Evolutionary conservation across 2,888 invertebrate species (phyloP).

Genomic region (Lomographa bimaculata): DNA sequence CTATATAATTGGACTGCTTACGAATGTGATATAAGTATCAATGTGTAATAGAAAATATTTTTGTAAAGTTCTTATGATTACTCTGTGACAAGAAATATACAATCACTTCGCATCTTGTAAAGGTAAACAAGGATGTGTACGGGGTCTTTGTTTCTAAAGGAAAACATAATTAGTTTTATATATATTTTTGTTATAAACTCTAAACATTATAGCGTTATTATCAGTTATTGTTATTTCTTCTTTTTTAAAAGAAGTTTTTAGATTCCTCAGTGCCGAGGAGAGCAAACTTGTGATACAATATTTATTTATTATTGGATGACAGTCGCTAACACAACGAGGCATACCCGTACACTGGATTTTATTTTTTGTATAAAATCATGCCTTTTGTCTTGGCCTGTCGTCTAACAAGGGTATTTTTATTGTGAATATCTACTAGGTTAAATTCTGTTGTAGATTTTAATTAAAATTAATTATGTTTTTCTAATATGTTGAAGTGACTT

Average conservation of each 20-base stretch:
- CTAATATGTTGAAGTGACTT: slow-evolving; percentile 65
- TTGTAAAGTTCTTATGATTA: slow-evolving; percentile 61
- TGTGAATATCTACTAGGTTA: slow-evolving; percentile 67
- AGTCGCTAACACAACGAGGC: slow-evolving; percentile 80
- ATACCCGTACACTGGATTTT: slow-evolving; percentile 80
- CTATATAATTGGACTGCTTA: slow-evolving; percentile 69
- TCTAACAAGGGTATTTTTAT: slow-evolving; percentile 74
- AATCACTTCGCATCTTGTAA: slow-evolving; percentile 55
- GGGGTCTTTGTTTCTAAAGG: slow-evolving; percentile 79
- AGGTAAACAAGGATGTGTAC: slow-evolving; percentile 77
- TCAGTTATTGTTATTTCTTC: slow-evolving; percentile 40
- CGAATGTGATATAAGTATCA: slow-evolving; percentile 63
- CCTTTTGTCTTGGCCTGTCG: slow-evolving; percentile 83
- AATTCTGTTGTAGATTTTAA: slow-evolving; percentile 58
- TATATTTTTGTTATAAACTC: slow-evolving; percentile 36
- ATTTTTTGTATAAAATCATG: slow-evolving; percentile 82
- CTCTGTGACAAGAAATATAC: slow-evolving; percentile 64
- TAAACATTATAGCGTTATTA: slow-evolving; percentile 26
- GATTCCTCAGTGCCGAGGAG: slow-evolving; percentile 56
- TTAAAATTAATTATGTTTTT: slow-evolving; percentile 78
- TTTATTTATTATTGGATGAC: slow-evolving; percentile 75
- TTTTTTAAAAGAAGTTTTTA: slow-evolving; percentile 43
- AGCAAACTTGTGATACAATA: slow-evolving; percentile 73
- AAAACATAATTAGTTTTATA: slow-evolving; percentile 76
- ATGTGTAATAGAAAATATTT: slow-evolving; percentile 63